Percentiles rank a stretch among this genome's conserved stretches.
Conservation (phyloP, 2,797 vertebrate species). For the Adrianichthys oophorus region DNA sequence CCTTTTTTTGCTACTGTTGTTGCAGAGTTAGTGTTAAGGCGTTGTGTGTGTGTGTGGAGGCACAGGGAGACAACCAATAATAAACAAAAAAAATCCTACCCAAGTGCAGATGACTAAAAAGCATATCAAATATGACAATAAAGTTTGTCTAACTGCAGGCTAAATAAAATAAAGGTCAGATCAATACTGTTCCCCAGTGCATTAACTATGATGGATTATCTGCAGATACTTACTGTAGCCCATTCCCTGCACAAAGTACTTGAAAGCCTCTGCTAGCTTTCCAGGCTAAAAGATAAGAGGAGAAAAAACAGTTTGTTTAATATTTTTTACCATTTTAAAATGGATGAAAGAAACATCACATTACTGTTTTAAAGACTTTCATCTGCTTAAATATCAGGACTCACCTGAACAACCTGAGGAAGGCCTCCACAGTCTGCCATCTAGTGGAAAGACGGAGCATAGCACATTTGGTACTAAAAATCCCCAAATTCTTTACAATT, state of each 20-base stretch:
- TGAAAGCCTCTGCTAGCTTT: slow-evolving; percentile 79
- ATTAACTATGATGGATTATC: too few relatives aligned
- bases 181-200: background rate
- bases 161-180: too few relatives aligned
- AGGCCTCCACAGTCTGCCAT: slow-evolving; percentile 96
- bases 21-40: too few relatives aligned
- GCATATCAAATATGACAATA: too few relatives aligned
- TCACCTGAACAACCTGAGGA: slow-evolving; percentile 94
- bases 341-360: too few relatives aligned
- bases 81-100: too few relatives aligned
- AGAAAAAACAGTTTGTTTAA: background rate
- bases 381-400: slow-evolving; percentile 16
- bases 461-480: background rate
- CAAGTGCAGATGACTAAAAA: too few relatives aligned
- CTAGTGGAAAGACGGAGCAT: slow-evolving; percentile 60
- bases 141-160: too few relatives aligned
- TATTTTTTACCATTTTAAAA: background rate
- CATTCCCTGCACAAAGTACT: slow-evolving; percentile 82
- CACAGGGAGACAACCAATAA: too few relatives aligned
- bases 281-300: slow-evolving; percentile 64
- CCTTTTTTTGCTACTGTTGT: too few relatives aligned
- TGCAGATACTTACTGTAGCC: slow-evolving; percentile 78
- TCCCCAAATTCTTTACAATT: background rate
- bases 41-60: too few relatives aligned
- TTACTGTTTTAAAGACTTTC: too few relatives aligned